Conservation (phyloP, 2,888 invertebrate genomes). For the Nomada fucata region DNA sequence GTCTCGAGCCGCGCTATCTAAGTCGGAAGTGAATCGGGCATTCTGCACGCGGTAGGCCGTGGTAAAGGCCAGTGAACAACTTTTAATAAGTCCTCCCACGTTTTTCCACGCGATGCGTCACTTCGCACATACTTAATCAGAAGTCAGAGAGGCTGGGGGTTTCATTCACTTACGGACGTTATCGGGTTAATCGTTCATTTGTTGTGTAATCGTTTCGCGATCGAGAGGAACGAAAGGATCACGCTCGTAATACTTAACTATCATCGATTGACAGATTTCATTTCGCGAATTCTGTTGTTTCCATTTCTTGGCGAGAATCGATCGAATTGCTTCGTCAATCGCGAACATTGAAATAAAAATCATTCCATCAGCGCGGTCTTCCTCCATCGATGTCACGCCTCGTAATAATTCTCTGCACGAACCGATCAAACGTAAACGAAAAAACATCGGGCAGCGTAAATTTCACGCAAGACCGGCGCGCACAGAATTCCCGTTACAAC, state of each 20-base stretch:
- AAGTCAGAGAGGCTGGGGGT: not conserved
- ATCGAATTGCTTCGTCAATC: too few relatives aligned
- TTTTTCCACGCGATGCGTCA: not conserved
- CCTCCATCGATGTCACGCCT: too few relatives aligned
- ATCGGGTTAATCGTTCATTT: too few relatives aligned
- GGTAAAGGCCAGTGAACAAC: constrained; percentile 59
- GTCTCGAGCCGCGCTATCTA: constrained; percentile 74
- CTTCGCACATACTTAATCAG: not conserved
- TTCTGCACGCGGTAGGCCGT: constrained; percentile 52
- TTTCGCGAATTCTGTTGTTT: too few relatives aligned
- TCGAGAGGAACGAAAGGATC: too few relatives aligned
- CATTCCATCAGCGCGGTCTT: too few relatives aligned
- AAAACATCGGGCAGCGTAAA: constrained; percentile 4
- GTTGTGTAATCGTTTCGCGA: too few relatives aligned
- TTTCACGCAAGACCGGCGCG: not conserved
- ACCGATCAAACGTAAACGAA: not conserved
- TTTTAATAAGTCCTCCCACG: constrained; percentile 22
- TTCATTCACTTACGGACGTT: too few relatives aligned
- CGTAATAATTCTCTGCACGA: not conserved
- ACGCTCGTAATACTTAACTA: too few relatives aligned
- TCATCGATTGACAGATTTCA: too few relatives aligned
- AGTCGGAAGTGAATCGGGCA: constrained; percentile 77
- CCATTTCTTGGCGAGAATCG: too few relatives aligned
- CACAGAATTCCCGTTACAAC: not conserved
- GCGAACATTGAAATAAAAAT: too few relatives aligned